phyloP scores from a whole-genome alignment of 2,888 invertebrate species.

The Patella pellucida region DNA sequence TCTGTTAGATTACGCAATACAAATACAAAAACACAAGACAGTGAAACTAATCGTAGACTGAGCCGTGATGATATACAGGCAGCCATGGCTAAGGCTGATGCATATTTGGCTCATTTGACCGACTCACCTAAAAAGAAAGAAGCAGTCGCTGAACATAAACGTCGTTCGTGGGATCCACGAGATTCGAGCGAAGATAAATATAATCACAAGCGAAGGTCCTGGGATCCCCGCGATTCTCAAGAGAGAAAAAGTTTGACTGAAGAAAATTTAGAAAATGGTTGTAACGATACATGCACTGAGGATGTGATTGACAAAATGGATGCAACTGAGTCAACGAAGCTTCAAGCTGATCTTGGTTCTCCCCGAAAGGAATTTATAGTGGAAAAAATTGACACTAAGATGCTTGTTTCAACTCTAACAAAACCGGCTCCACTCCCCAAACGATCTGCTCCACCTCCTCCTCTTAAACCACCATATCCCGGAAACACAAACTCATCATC shows the following conservation, averaged over 20 bases:
- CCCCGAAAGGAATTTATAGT: background rate
- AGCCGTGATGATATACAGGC: constrained; percentile 59
- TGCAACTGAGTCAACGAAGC: constrained; percentile 19
- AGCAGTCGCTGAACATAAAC: constrained; percentile 23
- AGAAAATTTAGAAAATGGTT: constrained; percentile 18
- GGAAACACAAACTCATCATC: constrained; percentile 11
- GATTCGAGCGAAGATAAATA: constrained; percentile 36
- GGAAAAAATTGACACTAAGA: background rate
- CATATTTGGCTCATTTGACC: constrained; percentile 46
- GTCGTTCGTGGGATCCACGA: constrained; percentile 33
- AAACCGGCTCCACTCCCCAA: constrained; percentile 35
- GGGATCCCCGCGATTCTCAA: constrained; percentile 24
- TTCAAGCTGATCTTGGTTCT: background rate
- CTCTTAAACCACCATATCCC: constrained; percentile 31
- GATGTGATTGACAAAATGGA: constrained; percentile 29
- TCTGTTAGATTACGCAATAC: background rate
- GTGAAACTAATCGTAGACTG: constrained; percentile 43
- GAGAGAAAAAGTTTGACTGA: background rate
- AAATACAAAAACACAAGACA: constrained; percentile 24
- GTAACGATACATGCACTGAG: constrained; percentile 29
- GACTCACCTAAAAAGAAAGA: constrained; percentile 40
- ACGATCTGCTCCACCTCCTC: constrained; percentile 39
- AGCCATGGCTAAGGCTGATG: constrained; percentile 55
- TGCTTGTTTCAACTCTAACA: background rate
- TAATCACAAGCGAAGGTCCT: constrained; percentile 35